A percentile compares a stretch with the other conserved stretches of the same genome.
phyloP scores from a whole-genome alignment of 2,113 vertebrate species.

The Perca schrenkii region DNA sequence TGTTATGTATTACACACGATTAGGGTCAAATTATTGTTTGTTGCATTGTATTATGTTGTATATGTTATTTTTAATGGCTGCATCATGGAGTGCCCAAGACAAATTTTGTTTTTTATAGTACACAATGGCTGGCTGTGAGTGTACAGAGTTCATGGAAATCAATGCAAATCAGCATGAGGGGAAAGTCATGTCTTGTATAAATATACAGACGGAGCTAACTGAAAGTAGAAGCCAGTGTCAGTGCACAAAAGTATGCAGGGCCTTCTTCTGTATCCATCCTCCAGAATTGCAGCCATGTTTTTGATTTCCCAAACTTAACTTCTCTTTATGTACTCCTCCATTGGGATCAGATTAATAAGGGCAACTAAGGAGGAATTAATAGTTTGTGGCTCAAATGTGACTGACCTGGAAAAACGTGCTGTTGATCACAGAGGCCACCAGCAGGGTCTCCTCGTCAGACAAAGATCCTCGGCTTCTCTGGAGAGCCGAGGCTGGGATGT shows the following conservation, averaged over 20 bases:
- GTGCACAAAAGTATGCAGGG: background rate
- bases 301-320: background rate
- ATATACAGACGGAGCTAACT: background rate
- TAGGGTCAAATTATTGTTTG: too few species aligned
- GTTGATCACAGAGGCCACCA: conserved; percentile 66
- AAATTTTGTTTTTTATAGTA: background rate
- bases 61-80: too few species aligned
- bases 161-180: background rate
- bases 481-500: conserved; percentile 72
- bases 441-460: background rate
- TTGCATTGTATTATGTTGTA: too few species aligned
- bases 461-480: background rate
- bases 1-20: too few species aligned
- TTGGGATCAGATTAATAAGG: background rate
- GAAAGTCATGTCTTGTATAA: background rate
- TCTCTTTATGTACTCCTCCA: background rate
- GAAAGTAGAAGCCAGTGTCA: background rate
- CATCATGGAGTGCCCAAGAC: too few species aligned
- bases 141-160: background rate
- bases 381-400: background rate
- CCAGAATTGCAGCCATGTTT: too few species aligned
- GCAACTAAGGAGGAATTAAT: too few species aligned
- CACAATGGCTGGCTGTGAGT: background rate
- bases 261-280: background rate
- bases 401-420: conserved; percentile 72